phyloP scores from a whole-genome alignment of 2,113 vertebrate species.

The Typhlomys cinereus region DNA sequence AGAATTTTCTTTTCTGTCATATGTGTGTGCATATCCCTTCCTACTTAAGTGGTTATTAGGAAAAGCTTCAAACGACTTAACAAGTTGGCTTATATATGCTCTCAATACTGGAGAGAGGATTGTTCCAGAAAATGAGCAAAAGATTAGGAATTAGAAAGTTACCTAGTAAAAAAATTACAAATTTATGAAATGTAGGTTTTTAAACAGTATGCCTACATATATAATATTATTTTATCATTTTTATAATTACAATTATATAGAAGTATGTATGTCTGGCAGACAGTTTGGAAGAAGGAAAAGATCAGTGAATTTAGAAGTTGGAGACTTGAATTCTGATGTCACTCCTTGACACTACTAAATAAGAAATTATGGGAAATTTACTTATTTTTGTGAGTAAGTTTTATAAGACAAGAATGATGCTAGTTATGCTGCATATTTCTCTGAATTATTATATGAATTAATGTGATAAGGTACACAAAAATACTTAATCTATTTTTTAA shows the following conservation, averaged over 20 bases:
- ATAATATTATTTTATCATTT: not conserved
- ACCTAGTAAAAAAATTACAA: not conserved
- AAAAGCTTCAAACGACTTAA: not conserved
- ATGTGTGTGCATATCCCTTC: not conserved
- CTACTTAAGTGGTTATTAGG: not conserved
- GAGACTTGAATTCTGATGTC: not conserved
- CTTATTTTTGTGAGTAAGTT: not conserved
- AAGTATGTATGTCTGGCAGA: not conserved
- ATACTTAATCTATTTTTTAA: not conserved
- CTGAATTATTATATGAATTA: not conserved
- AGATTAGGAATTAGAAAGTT: slow-evolving; percentile 11
- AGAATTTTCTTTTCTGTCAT: not conserved
- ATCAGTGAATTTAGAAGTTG: not conserved
- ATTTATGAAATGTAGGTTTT: slow-evolving; percentile 6
- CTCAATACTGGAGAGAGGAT: not conserved
- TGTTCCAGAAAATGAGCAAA: slow-evolving; percentile 6
- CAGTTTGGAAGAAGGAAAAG: not conserved
- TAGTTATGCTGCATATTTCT: not conserved
- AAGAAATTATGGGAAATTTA: not conserved
- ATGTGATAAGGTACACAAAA: not conserved
- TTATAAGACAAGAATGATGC: not conserved
- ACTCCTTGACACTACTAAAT: not conserved
- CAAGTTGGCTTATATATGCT: not conserved
- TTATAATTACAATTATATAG: not conserved
- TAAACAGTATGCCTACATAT: not conserved